Conservation (phyloP, 2,113 vertebrate genomes). For the Pavo muticus region DNA sequence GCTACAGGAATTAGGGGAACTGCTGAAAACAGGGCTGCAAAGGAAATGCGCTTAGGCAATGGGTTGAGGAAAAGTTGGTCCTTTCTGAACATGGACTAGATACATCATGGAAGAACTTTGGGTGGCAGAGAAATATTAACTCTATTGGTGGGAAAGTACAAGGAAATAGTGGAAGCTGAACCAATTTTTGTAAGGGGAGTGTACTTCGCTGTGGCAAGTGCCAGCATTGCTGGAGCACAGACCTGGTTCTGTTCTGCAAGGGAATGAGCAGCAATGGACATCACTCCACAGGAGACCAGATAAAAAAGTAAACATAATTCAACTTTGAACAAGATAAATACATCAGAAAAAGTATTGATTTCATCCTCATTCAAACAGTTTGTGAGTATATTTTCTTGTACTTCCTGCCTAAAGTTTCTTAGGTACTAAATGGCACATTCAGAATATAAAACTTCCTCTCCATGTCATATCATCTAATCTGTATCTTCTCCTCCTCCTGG, state of each 20-base stretch:
- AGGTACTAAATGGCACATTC: neutral
- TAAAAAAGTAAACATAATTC: neutral
- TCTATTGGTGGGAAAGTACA: rapidly evolving
- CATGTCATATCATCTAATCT: neutral
- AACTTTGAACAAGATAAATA: neutral
- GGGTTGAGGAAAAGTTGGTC: neutral
- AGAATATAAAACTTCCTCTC: neutral
- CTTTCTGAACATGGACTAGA: neutral
- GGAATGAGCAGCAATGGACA: neutral
- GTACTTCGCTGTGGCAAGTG: neutral
- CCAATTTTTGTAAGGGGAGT: neutral
- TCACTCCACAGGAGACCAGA: neutral
- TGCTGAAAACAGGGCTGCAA: neutral
- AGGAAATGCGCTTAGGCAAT: rapidly evolving
- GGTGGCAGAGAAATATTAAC: neutral
- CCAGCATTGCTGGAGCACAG: neutral
- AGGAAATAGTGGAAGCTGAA: neutral
- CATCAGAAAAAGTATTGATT: neutral
- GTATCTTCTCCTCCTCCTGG: constrained; percentile 38
- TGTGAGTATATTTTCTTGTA: neutral
- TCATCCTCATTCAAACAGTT: neutral
- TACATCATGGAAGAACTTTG: rapidly evolving
- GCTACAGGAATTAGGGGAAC: neutral
- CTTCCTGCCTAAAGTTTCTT: neutral
- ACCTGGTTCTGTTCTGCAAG: neutral